Evolutionary conservation across 2,797 vertebrate species (phyloP).

Genomic region (Lophius americanus): DNA sequence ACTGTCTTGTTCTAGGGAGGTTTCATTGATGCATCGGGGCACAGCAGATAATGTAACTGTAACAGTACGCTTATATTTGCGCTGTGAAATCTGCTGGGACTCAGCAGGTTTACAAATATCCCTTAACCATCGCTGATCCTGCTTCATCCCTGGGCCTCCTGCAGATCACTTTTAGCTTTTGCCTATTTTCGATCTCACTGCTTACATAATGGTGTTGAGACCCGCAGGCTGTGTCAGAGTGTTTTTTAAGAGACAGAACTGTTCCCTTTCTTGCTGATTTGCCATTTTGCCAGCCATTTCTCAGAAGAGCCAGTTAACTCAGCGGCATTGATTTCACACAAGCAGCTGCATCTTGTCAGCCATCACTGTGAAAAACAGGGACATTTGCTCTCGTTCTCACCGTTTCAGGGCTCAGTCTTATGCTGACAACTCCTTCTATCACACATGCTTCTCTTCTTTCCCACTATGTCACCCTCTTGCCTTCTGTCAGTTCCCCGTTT

Average conservation of each 20-base stretch:
- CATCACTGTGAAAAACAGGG: constrained; percentile 22
- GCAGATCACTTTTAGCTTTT: constrained; percentile 33
- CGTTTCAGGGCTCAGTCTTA: constrained; percentile 7
- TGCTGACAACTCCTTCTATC: constrained; percentile 17
- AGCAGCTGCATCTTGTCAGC: constrained; percentile 31
- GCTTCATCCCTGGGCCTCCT: constrained; percentile 51
- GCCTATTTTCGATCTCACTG: constrained; percentile 13
- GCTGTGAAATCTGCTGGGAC: constrained; percentile 45
- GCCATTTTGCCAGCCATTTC: constrained; percentile 28
- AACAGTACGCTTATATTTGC: constrained; percentile 34
- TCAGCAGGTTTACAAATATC: constrained; percentile 52
- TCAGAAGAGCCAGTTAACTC: constrained; percentile 54
- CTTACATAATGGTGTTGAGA: constrained; percentile 36
- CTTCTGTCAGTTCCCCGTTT: background rate
- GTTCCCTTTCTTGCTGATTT: constrained; percentile 46
- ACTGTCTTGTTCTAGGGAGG: too few species aligned
- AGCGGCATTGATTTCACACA: constrained; percentile 41
- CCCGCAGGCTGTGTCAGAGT: background rate
- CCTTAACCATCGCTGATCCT: constrained; percentile 59
- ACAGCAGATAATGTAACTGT: constrained; percentile 4
- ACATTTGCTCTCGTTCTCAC: constrained; percentile 14
- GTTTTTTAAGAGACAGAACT: constrained; percentile 9
- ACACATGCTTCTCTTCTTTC: background rate
- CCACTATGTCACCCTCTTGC: constrained; percentile 2
- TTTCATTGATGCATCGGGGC: too few species aligned